These are phyloP conservation scores for Uromys caudimaculatus DNA, from an alignment of 2,797 vertebrate genomes.

Conservation along the genomic window DNA sequence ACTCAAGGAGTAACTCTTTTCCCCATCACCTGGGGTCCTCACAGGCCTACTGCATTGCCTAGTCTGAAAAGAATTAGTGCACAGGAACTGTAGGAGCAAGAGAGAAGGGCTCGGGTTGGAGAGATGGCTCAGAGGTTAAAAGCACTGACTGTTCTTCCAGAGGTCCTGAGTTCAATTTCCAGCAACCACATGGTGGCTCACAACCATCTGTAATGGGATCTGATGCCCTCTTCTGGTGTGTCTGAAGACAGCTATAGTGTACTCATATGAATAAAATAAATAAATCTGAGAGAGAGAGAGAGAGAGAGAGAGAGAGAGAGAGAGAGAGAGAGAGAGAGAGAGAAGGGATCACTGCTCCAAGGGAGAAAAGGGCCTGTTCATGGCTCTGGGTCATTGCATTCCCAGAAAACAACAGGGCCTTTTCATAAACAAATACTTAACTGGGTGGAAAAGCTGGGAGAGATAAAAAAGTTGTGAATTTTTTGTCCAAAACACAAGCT, in stretches of 20 bases:
- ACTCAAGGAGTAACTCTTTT: neutral
- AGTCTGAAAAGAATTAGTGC: neutral
- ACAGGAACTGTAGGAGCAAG: neutral
- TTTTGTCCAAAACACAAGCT: neutral
- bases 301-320: too few relatives aligned
- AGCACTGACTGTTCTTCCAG: too few relatives aligned
- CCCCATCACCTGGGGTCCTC: neutral
- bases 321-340: too few relatives aligned
- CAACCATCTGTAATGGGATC: too few relatives aligned
- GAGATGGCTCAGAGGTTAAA: too few relatives aligned
- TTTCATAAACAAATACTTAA: neutral
- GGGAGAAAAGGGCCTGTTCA: neutral
- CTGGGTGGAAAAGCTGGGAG: neutral
- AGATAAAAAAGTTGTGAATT: neutral
- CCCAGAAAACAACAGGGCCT: neutral
- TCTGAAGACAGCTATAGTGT: too few relatives aligned
- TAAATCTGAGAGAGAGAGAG: too few relatives aligned
- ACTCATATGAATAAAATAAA: too few relatives aligned
- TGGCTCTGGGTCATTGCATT: neutral
- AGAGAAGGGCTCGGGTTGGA: neutral
- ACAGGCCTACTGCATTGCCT: neutral
- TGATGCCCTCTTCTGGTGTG: too few relatives aligned
- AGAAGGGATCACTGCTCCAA: neutral
- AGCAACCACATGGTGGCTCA: too few relatives aligned
- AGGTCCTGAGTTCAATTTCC: too few relatives aligned